phyloP scores from a whole-genome alignment of 2,888 invertebrate genomes.

The Hirtodrosophila duncani region DNA sequence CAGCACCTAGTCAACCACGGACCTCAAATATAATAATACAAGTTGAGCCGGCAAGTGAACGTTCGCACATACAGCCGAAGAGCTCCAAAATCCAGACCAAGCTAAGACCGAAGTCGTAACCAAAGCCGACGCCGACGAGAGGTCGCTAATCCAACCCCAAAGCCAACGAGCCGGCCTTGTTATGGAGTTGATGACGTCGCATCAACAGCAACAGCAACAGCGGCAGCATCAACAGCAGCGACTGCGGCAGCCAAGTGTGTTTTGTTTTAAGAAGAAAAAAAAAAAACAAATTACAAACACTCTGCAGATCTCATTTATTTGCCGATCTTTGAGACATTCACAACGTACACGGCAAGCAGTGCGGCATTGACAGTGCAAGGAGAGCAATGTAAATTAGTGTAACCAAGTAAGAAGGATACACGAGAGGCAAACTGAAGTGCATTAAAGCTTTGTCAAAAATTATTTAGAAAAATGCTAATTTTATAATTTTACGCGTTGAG shows the following conservation, averaged over 20 bases:
- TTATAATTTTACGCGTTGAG: no score
- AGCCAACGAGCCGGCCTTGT: no score
- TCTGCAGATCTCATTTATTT: conserved; percentile 77
- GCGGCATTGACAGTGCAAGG: no score
- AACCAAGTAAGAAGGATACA: no score
- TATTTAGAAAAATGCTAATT: conserved; percentile 11
- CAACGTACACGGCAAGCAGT: conserved; percentile 52
- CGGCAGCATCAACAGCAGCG: conserved; percentile 8
- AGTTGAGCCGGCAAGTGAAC: conserved; percentile 39
- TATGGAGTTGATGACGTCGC: conserved; percentile 52
- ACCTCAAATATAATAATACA: conserved; percentile 58
- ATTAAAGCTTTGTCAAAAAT: no score
- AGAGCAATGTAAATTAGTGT: no score
- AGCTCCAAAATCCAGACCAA: not conserved
- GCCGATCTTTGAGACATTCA: conserved; percentile 76
- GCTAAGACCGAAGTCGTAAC: no score
- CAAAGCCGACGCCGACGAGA: conserved; percentile 6
- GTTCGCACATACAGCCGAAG: conserved; percentile 22
- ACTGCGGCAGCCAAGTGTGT: conserved; percentile 50
- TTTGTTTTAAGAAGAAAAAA: conserved; percentile 71
- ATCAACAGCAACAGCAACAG: conserved; percentile 6
- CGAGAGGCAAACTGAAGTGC: no score
- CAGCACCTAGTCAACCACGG: conserved; percentile 26
- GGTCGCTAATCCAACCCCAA: conserved; percentile 10
- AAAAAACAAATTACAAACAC: conserved; percentile 76